phyloP scores from a whole-genome alignment of 2,888 invertebrate species.

The Allygus modestus region DNA sequence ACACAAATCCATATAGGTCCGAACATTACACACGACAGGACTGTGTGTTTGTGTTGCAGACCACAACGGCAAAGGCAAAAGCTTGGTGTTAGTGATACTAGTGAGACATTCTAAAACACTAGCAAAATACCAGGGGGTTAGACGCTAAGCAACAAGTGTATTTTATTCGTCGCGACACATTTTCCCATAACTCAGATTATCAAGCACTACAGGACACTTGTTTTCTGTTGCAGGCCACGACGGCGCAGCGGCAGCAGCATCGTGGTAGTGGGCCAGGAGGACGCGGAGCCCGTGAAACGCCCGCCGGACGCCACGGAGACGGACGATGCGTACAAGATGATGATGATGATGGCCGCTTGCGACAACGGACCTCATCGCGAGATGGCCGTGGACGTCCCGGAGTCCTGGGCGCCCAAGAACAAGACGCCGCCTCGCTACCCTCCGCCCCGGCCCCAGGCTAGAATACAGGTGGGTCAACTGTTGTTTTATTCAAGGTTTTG shows the following conservation, averaged over 20 bases:
- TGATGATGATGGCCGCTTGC: conserved; percentile 81
- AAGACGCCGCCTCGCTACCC: conserved; percentile 96
- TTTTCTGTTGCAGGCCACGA: conserved; percentile 82
- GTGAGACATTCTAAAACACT: too few species aligned
- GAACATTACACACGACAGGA: too few species aligned
- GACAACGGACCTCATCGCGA: conserved; percentile 90
- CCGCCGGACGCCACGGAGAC: conserved; percentile 77
- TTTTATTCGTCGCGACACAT: too few species aligned
- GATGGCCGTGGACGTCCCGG: conserved; percentile 99
- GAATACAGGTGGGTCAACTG: conserved; percentile 80
- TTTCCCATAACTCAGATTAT: too few species aligned
- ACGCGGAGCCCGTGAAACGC: conserved; percentile 80
- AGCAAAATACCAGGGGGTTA: too few species aligned
- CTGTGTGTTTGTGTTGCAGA: too few species aligned
- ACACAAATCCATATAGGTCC: too few species aligned
- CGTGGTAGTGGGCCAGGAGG: conserved; percentile 87
- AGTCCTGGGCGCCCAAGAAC: conserved; percentile 92
- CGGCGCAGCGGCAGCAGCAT: conserved; percentile 89
- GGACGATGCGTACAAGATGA: conserved; percentile 75
- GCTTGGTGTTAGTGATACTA: too few species aligned
- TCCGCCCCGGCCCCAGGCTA: conserved; percentile 81
- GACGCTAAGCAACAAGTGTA: too few species aligned
- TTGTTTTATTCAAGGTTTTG: too few species aligned
- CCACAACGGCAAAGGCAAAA: too few species aligned
- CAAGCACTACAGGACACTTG: not conserved